Base-by-base conservation (phyloP, 2,888 invertebrate species). In the Ypsolopha sequella region DNA sequence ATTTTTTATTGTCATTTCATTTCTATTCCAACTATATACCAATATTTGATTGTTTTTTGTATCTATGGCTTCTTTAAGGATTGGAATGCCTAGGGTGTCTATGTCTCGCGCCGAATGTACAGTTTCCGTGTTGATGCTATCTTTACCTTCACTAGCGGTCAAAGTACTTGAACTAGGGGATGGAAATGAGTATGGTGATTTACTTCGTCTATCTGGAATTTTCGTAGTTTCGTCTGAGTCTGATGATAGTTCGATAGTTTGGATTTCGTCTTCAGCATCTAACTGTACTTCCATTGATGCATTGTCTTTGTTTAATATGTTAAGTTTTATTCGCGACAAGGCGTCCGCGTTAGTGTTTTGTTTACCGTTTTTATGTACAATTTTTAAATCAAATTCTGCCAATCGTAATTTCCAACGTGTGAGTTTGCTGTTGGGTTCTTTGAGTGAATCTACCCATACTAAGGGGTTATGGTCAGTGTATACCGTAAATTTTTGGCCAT, bases 381-480 rank as follows among this genome's bases (percentile, higher is more conserved):
- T 62, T 54, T 61, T 54, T 51, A 61, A 70, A 41, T 70, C 54
- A 51, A 63, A 70, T 58, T 71, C 66, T 54, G 60, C 57, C 33
- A 71, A 51, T 51, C 48, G 45, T 45, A 74, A 52, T 51, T 60
- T 50, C 71, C 69, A 75, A 38, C 68, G 39, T 6, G 64, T 56
- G 45, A 73, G 45, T 52, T 63, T 48, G 24, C 60, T 59, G 10
- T 58, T 56, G 1, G 66, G 65, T 38, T 71, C 65, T 55, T 65
- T 66, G 50, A 53, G 24, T 50, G 53, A 51, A 36, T 56, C 48
- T 14, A 65, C 47, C 63, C 65, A 65, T 13, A 41, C 43, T 34
- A 65, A 46, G 1, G 64, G 63, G 45, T 51, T 50, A 51, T 65
- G 65, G 55, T 68, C 67, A 0, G 62, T 68, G 6, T 59, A 51